phyloP scores from a whole-genome alignment of 1,140 invertebrate genomes.

The Caerostris extrusa region DNA sequence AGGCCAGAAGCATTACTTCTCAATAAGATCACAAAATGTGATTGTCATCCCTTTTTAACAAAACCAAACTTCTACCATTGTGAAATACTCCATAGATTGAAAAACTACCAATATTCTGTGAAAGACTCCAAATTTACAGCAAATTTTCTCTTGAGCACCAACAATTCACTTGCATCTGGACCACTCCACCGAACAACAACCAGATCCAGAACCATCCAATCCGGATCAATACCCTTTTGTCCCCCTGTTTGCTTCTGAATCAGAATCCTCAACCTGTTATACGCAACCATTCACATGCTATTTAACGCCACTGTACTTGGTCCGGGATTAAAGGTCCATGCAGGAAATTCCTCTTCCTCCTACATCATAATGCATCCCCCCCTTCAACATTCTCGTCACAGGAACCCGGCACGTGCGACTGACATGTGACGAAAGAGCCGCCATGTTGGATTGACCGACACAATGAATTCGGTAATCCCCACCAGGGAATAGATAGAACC shows the following conservation, averaged over 20 bases:
- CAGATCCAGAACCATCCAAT: neutral
- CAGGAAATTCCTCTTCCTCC: neutral
- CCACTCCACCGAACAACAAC: neutral
- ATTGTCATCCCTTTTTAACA: too few species aligned
- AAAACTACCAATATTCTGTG: too few species aligned
- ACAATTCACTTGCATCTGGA: neutral
- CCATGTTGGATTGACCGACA: conserved; percentile 35
- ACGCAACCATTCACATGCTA: neutral
- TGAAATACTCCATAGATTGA: too few species aligned
- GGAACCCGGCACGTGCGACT: conserved; percentile 7
- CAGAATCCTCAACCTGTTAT: neutral
- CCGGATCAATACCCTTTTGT: conserved; percentile 24
- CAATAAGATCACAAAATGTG: too few species aligned
- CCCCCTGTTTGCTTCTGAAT: neutral
- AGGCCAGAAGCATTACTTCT: too few species aligned
- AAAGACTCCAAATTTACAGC: too few species aligned
- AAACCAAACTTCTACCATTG: too few species aligned
- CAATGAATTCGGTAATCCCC: conserved; percentile 22
- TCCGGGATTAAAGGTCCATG: conserved; percentile 12
- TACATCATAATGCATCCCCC: neutral
- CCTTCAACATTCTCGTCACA: neutral
- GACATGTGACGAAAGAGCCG: conserved; percentile 14
- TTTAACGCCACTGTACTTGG: neutral
- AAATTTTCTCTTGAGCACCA: too few species aligned
- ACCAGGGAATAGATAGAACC: neutral